Percentiles rank a stretch among this genome's conserved stretches.
Evolutionary conservation across 2,797 vertebrate genomes (phyloP).

Genomic region (Craterocephalus amniculus): DNA sequence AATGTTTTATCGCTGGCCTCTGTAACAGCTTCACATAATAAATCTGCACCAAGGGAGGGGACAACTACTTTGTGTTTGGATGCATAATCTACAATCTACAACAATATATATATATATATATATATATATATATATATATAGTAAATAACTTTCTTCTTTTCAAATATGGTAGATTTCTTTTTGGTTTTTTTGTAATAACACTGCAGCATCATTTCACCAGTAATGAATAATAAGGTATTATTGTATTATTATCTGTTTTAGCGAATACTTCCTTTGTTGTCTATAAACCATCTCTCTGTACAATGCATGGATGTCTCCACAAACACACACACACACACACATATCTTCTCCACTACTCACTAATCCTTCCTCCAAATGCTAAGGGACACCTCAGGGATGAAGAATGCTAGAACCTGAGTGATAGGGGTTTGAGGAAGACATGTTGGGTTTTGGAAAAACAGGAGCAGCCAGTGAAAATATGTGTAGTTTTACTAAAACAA

Average conservation of each 20-base stretch:
- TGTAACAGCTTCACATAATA: not conserved
- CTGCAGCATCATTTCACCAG: not conserved
- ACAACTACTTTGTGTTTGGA: not conserved
- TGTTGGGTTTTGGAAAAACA: constrained; percentile 34
- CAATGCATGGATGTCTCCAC: too few species aligned
- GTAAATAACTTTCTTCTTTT: not conserved
- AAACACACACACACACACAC: not conserved
- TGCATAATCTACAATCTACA: not conserved
- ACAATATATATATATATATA: not conserved
- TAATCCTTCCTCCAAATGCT: constrained; percentile 43
- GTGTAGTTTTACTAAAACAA: constrained; percentile 37
- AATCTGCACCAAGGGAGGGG: not conserved
- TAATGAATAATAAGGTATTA: not conserved
- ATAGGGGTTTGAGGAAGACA: constrained; percentile 52
- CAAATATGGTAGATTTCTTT: too few species aligned
- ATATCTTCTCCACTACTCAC: constrained; percentile 20
- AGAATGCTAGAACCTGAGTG: constrained; percentile 49
- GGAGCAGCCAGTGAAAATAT: constrained; percentile 18
- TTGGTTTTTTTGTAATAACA: not conserved
- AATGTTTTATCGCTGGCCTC: not conserved
- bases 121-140: not conserved
- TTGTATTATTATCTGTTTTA: not conserved
- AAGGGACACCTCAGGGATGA: constrained; percentile 59
- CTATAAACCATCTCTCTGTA: not conserved
- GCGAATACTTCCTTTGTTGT: constrained; percentile 5